Base-by-base conservation (phyloP, 1,140 invertebrate genomes). In the Nilaparvata lugens region DNA sequence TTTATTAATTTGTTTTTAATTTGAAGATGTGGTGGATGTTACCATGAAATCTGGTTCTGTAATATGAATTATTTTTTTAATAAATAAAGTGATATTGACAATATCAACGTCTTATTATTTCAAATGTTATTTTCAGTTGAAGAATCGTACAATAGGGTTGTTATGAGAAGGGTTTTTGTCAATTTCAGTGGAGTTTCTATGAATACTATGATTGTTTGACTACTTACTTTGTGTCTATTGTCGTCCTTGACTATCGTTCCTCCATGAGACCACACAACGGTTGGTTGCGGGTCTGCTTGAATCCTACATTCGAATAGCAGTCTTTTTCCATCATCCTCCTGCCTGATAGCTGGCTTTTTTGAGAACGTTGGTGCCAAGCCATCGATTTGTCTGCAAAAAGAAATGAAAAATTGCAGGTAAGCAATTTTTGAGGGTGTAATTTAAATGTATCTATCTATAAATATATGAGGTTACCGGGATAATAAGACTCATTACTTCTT, bases 311-410 rank as follows among this genome's bases (percentile, higher is more conserved):
- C 95, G 79, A 98, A 97, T 67, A 97, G 80, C 64, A 98, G 77
- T 73, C 91, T 83, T 78, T 95, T 94, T 60, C 95, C 95, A 76
- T 96, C 94, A 73, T 97, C 93, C 76, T 96, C 94, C 76, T 98
- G 94, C 74, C 92, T 83, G 72, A 97, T 98, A 25, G 91, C 84
- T 48, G 95, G 95, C 77, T 98, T 98, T 80, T 95, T 93, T 72
- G 89, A 86, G 80, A 98, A 98, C 72, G 93, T 97, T 70, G 95
- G 95, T 73, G 95, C 93, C 74, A 93, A 87, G 70, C 94, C 94
- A 80, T 97, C 94, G 78, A 93, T 91, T 93, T 93, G 91, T 83
- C 91, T 94, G 78, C 6, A 79, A 74, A 70, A 60, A 24, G 57
- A 59, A 65, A 52, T 16, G 42, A 40, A 56, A 25, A 61, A 7